A percentile compares a stretch with the other conserved stretches of the same genome.
Conservation (phyloP, 2,113 vertebrate genomes). For the Panurus biarmicus region DNA sequence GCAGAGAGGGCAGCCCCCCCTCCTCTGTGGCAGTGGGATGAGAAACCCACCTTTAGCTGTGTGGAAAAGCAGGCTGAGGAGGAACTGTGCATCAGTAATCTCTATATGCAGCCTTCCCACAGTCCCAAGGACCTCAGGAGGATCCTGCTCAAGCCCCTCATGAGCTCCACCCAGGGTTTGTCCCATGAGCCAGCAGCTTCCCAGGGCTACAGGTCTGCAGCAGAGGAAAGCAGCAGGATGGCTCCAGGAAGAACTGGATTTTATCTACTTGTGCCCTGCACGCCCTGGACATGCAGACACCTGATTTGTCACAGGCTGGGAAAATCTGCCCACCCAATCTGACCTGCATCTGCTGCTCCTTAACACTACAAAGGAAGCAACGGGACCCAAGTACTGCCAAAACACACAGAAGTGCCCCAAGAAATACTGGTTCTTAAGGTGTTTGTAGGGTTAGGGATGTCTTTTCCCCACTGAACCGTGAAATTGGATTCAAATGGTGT, state of each 20-base stretch:
- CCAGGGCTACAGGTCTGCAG: background rate
- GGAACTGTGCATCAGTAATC: background rate
- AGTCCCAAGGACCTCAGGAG: background rate
- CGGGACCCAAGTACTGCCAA: fast-evolving
- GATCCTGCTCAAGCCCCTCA: fast-evolving
- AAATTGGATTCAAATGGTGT: background rate
- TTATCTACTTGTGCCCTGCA: background rate
- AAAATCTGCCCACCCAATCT: background rate
- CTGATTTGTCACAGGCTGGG: background rate
- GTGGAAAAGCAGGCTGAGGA: background rate
- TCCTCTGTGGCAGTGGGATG: background rate
- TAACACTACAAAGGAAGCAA: background rate
- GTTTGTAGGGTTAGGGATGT: background rate
- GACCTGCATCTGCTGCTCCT: fast-evolving
- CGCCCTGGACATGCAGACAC: background rate
- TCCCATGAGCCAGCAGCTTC: background rate
- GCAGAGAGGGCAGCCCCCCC: background rate
- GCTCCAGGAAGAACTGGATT: background rate
- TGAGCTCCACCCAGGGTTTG: background rate
- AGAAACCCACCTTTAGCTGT: background rate
- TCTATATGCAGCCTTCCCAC: background rate
- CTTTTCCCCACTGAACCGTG: background rate
- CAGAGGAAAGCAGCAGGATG: background rate
- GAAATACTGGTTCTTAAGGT: background rate
- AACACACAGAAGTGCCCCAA: fast-evolving